Evolutionary conservation across 1,140 invertebrate genomes (phyloP).

Genomic region (Drosophila tropicalis): DNA sequence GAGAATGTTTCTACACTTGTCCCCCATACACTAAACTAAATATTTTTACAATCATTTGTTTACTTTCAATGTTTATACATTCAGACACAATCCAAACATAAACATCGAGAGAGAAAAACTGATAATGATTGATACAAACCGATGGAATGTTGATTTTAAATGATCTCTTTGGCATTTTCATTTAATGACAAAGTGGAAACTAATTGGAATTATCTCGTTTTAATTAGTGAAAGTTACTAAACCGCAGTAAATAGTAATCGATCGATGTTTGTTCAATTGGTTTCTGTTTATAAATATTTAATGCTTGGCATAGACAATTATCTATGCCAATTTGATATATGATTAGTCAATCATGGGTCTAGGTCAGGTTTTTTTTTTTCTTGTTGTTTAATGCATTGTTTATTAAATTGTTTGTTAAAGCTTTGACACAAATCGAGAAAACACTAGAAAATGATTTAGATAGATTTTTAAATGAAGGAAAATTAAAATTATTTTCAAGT

Average conservation of each 20-base stretch:
- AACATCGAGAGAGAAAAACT: neutral
- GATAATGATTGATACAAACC: neutral
- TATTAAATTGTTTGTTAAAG: neutral
- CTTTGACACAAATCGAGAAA: neutral
- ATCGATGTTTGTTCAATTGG: slow-evolving; percentile 10
- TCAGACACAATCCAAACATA: neutral
- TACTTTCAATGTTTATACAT: neutral
- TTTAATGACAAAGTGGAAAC: slow-evolving; percentile 4
- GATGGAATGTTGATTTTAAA: neutral
- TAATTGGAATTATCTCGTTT: slow-evolving; percentile 1
- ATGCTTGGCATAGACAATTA: slow-evolving; percentile 1
- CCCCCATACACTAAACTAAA: slow-evolving; percentile 51
- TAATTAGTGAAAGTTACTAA: slow-evolving; percentile 6
- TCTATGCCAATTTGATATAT: slow-evolving; percentile 6
- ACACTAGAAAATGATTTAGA: neutral
- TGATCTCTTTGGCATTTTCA: neutral
- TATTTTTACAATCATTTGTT: slow-evolving; percentile 53
- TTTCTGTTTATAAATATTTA: slow-evolving; percentile 29
- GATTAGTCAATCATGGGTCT: slow-evolving; percentile 8
- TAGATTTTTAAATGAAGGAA: too few relatives aligned
- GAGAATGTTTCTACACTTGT: slow-evolving; percentile 48
- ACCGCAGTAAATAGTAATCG: neutral
- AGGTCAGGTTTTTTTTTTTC: slow-evolving; percentile 4
- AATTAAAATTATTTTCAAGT: too few relatives aligned
- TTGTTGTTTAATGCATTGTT: neutral